Evolutionary conservation across 2,113 vertebrate species (phyloP).

Genomic region (Anthoscopus minutus): DNA sequence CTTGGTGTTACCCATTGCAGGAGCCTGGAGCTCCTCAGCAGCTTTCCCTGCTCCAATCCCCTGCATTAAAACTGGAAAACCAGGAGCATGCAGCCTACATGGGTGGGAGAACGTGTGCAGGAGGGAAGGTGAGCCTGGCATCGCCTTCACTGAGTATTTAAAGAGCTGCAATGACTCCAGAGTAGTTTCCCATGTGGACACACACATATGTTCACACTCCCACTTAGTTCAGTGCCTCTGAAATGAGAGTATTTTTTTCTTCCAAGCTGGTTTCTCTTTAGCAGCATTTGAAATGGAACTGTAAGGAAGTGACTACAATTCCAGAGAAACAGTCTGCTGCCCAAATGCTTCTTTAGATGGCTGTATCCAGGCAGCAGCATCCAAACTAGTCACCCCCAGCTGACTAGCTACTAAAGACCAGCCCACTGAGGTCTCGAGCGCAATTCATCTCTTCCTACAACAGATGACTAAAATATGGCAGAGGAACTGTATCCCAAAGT

Average conservation of each 20-base stretch:
- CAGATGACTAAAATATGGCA: not conserved
- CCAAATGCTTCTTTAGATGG: not conserved
- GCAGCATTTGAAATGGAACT: not conserved
- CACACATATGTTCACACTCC: constrained; percentile 55
- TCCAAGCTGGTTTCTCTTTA: not conserved
- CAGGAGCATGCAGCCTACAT: not conserved
- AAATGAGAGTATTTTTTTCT: not conserved
- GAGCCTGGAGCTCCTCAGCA: not conserved
- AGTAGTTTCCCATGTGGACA: constrained; percentile 39
- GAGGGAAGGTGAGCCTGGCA: not conserved
- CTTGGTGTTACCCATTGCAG: not conserved
- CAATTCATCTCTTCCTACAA: not conserved
- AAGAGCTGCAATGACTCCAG: constrained; percentile 7
- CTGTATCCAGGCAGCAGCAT: not conserved
- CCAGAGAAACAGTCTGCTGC: not conserved
- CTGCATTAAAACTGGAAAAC: not conserved
- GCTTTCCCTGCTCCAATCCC: not conserved
- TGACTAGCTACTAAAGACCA: not conserved
- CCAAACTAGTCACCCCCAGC: not conserved
- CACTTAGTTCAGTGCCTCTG: constrained; percentile 1
- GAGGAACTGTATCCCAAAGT: not conserved
- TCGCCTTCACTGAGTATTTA: not conserved
- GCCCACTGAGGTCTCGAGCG: not conserved
- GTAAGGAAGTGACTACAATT: not conserved
- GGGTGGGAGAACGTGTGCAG: not conserved